Conservation (phyloP, 2,113 vertebrate species). For the Cyprinodon variegatus region DNA sequence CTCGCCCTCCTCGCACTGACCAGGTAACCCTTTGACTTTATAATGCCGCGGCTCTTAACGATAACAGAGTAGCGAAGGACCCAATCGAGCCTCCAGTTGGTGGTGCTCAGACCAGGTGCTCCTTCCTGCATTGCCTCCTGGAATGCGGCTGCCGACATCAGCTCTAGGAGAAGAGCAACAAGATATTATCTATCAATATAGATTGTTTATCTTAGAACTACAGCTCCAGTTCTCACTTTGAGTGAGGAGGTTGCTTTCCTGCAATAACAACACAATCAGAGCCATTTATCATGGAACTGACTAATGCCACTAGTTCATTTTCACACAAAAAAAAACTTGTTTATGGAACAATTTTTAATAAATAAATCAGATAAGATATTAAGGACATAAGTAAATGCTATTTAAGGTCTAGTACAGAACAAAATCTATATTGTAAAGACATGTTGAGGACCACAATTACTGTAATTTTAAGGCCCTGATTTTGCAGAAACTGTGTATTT, state of each 20-base stretch:
- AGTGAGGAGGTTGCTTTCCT: neutral
- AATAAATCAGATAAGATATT: too few species aligned
- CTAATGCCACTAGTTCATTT: neutral
- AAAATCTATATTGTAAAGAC: too few species aligned
- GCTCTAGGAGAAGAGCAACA: conserved; percentile 77
- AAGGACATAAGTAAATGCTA: too few species aligned
- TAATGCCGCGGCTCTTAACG: conserved; percentile 97
- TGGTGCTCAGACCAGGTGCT: conserved; percentile 78
- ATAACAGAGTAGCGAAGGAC: conserved; percentile 96
- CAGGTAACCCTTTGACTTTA: conserved; percentile 98
- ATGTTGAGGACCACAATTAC: too few species aligned
- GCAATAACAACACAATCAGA: neutral
- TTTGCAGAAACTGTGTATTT: too few species aligned
- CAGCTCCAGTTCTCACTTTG: neutral
- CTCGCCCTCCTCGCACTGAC: conserved; percentile 87
- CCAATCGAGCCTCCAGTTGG: conserved; percentile 91
- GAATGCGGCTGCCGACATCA: conserved; percentile 90
- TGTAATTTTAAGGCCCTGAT: too few species aligned
- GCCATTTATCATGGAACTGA: neutral
- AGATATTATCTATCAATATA: neutral
- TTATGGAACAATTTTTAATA: too few species aligned
- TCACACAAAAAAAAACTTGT: neutral
- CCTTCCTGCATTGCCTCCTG: conserved; percentile 90
- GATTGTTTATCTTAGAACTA: too few species aligned
- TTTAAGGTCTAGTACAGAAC: too few species aligned